Evolutionary conservation across 2,888 invertebrate species (phyloP).

Genomic region (Sesia apiformis): DNA sequence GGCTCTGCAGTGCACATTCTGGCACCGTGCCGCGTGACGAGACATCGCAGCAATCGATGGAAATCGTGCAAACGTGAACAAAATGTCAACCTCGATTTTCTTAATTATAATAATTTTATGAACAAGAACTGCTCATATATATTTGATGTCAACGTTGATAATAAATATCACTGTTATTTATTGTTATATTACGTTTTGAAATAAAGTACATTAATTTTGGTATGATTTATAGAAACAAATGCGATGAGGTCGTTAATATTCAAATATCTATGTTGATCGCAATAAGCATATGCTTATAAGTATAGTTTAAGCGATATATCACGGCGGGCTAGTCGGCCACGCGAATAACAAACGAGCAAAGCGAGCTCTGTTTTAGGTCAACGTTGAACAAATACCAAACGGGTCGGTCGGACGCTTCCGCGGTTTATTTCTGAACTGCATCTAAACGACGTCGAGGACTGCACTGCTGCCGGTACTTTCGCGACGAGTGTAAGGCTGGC

Average conservation of each 20-base stretch:
- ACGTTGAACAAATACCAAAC: constrained; percentile 75
- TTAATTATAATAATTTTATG: background rate
- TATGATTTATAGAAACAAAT: background rate
- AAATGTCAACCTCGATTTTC: background rate
- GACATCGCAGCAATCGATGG: constrained; percentile 35
- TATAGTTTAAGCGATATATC: constrained; percentile 7
- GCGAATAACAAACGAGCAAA: constrained; percentile 72
- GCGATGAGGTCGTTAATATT: background rate
- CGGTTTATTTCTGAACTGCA: constrained; percentile 70
- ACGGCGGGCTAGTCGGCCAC: constrained; percentile 38
- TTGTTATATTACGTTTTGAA: too few species aligned
- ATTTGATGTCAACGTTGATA: background rate
- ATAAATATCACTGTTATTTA: too few species aligned
- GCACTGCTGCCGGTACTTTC: constrained; percentile 43
- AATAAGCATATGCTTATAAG: background rate
- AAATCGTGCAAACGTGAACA: constrained; percentile 14
- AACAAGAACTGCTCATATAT: background rate
- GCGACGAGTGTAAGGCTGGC: constrained; percentile 24
- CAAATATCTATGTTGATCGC: too few species aligned
- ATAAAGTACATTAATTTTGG: too few species aligned
- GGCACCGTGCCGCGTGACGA: constrained; percentile 64
- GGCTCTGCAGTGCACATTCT: constrained; percentile 28
- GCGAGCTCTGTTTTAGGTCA: constrained; percentile 73
- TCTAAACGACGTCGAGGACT: constrained; percentile 51
- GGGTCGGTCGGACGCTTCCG: constrained; percentile 72